Base-by-base conservation (phyloP, 2,113 vertebrate genomes). In the Cyanoramphus novaezelandiae region DNA sequence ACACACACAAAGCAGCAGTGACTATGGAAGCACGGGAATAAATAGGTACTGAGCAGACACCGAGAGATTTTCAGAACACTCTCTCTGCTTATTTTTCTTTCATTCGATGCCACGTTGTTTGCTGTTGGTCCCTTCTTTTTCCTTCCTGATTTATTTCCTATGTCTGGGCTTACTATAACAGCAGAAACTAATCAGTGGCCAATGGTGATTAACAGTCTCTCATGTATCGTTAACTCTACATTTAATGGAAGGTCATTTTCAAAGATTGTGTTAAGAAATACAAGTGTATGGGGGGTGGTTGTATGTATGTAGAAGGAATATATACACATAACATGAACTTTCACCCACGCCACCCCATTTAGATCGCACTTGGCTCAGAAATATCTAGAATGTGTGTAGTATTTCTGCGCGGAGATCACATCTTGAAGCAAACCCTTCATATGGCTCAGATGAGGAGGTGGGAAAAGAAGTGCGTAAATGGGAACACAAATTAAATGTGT, bases 141-240 rank as follows among this genome's bases (percentile, higher is more conserved):
- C 11, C 29, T 62, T 85, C 24, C 52, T 55, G 82, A 92, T 92
- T 90, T 76, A 80, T 92, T 94, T 94, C 52, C 52, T 82, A 25
- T 11, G 71, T 68, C 74, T 17, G 8, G 70, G 63, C 76, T 88
- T 41, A 87, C 68, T 88, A 60, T 59, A 93, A 88, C 69, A 88
- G 90, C 68, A 93, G 86, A 96, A 92, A 93, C 84, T 95, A 94
- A 96, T 95, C 93, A 77, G 86, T 92, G 74, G 92, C 91, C 90
- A 92, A 47, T 62, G 77, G 70, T 82, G 89, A 96, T 93, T 95
- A 91, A 94, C 47, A 88, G 55, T 87, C 83, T 80, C 57, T 93
- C 88, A 90, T 6, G 2, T 88, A 80, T 78, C 85, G 91, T 82
- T 96, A 97, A 92, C 84, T 97, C 90, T 93, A 81, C 91, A 85